Evolutionary conservation across 92 coral and sea anemone genomes (phyloP).

Genomic region (Isaurus tuberculatus): DNA sequence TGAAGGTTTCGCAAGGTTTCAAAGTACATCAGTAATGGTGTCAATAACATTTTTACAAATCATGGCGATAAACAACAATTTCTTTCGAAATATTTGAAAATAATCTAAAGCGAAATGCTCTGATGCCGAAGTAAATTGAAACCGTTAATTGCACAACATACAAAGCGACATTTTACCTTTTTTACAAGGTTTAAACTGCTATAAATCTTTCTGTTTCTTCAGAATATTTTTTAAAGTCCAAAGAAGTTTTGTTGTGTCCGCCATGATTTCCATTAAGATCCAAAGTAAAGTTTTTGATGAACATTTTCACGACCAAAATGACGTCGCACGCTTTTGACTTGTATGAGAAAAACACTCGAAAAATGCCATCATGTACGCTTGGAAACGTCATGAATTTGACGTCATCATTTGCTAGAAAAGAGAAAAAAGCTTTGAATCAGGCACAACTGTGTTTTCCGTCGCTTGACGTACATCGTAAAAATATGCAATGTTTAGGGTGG

Average conservation of each 20-base stretch:
- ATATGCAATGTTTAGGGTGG: conserved; percentile 10
- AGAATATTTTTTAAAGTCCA: neutral
- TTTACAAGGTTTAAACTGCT: neutral
- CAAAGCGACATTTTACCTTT: neutral
- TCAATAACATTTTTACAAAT: conserved; percentile 1
- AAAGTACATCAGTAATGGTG: neutral
- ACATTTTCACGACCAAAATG: neutral
- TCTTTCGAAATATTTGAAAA: neutral
- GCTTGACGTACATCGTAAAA: conserved; percentile 19
- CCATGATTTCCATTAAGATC: conserved; percentile 24
- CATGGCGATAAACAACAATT: conserved; percentile 10
- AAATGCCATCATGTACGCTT: conserved; percentile 18
- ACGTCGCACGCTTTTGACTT: no score
- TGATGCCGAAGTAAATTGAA: neutral
- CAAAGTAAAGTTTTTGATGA: neutral
- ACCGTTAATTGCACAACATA: neutral
- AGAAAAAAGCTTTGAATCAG: conserved; percentile 17
- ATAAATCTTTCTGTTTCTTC: no score
- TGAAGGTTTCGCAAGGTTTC: neutral
- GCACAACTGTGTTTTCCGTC: no score
- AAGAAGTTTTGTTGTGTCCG: conserved; percentile 6
- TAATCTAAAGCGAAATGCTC: neutral
- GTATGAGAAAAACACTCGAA: conserved; percentile 1
- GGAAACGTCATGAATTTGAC: conserved; percentile 6
- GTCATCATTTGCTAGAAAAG: conserved; percentile 6